A percentile compares a stretch with the other conserved stretches of the same genome.
Conservation (phyloP, 2,113 vertebrate species). For the Gulo gulo region DNA sequence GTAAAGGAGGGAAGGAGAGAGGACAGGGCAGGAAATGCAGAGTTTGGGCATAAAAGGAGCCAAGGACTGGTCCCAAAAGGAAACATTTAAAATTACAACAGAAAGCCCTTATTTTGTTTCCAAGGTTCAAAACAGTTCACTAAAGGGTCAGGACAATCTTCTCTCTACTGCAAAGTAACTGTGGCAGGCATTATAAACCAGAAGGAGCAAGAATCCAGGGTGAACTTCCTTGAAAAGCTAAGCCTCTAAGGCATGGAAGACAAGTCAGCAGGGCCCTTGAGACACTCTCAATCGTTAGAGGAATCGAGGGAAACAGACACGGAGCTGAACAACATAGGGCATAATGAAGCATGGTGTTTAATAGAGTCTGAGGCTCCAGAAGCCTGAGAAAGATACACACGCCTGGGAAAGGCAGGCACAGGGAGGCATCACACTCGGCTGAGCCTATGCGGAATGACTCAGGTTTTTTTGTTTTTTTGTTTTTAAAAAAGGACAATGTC, state of each 20-base stretch:
- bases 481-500: neutral
- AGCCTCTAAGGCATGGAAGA: neutral
- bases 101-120: neutral
- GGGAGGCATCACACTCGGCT: neutral
- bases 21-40: neutral
- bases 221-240: neutral
- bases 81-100: neutral
- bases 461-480: neutral
- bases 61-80: neutral
- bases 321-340: neutral
- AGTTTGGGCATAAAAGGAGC: neutral
- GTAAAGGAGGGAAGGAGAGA: neutral
- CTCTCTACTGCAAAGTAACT: neutral
- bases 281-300: neutral
- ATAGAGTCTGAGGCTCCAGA: neutral
- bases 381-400: neutral
- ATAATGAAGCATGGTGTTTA: neutral
- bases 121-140: neutral
- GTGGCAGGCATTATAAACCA: neutral
- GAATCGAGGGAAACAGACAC: neutral
- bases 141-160: neutral
- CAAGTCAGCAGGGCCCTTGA: neutral
- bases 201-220: neutral
- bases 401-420: neutral
- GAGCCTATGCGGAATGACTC: neutral